Evolutionary conservation across 2,113 vertebrate species (phyloP).

Genomic region (Mus musculus): GRCm39 chr17:84499501-84500000

Average conservation of each 20-base stretch:
- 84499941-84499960: slow-evolving; percentile 67
- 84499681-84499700: slow-evolving; percentile 88
- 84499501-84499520: slow-evolving; percentile 87
- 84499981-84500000: slow-evolving; percentile 60
- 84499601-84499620: slow-evolving; percentile 80
- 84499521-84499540: slow-evolving; percentile 90
- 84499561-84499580: slow-evolving; percentile 81
- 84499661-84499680: slow-evolving; percentile 86
- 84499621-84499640: slow-evolving; percentile 68
- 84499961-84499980: slow-evolving; percentile 63
- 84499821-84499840: not conserved
- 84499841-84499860: not conserved
- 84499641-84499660: slow-evolving; percentile 16
- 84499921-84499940: slow-evolving; percentile 16
- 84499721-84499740: slow-evolving; percentile 95
- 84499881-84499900: not conserved
- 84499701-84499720: slow-evolving; percentile 96
- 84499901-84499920: slow-evolving; percentile 71
- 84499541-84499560: slow-evolving; percentile 92
- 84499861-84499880: slow-evolving; percentile 28
- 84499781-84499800: not conserved
- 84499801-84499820: not conserved
- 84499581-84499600: slow-evolving; percentile 72
- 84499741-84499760: slow-evolving; percentile 93
- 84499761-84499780: slow-evolving; percentile 76